phyloP scores from a whole-genome alignment of 2,888 invertebrate species.

The Himalopsyche kuldschensis region DNA sequence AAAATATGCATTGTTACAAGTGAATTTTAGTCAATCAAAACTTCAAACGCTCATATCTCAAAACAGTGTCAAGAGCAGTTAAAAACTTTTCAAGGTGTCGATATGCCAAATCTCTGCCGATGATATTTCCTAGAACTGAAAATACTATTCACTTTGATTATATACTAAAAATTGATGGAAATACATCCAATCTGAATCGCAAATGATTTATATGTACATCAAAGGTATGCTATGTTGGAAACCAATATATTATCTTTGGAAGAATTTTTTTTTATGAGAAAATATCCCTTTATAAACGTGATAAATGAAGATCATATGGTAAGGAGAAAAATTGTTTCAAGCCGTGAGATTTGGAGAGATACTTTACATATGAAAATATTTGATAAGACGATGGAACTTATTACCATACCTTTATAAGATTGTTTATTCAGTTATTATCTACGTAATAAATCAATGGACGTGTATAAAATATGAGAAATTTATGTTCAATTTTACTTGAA shows the following conservation, averaged over 20 bases:
- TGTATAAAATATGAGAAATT: background rate
- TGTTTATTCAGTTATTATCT: background rate
- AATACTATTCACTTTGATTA: no score
- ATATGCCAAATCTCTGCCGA: no score
- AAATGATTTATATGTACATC: background rate
- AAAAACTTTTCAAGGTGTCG: no score
- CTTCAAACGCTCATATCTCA: no score
- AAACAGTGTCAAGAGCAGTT: no score
- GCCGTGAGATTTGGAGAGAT: background rate
- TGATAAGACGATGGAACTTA: background rate
- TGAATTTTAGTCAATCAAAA: no score
- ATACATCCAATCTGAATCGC: background rate
- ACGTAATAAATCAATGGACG: background rate
- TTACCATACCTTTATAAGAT: background rate
- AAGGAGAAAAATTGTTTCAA: background rate
- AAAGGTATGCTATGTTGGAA: background rate
- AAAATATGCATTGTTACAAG: no score
- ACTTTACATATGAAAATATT: background rate
- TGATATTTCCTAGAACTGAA: no score
- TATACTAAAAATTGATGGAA: no score
- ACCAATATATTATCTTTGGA: background rate
- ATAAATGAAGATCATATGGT: constrained; percentile 14
- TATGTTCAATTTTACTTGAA: background rate
- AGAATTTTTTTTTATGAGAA: constrained; percentile 5
- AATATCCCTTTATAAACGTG: constrained; percentile 9